Evolutionary conservation across 2,113 vertebrate species (phyloP).

Genomic region (Xiphophorus couchianus): DNA sequence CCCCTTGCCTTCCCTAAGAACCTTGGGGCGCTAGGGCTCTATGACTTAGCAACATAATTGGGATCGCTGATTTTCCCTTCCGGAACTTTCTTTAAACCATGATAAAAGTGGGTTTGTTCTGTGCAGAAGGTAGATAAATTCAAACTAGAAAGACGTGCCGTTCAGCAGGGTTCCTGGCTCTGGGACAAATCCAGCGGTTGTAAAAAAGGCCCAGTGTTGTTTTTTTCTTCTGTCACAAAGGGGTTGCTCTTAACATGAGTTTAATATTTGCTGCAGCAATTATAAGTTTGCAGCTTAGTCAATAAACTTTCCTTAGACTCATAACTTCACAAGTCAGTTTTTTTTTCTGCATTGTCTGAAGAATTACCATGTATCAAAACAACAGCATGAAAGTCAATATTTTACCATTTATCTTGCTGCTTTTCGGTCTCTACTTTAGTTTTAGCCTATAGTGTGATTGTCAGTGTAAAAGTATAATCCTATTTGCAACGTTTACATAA

Average conservation of each 20-base stretch:
- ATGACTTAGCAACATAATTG: conserved; percentile 47
- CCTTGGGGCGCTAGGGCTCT: conserved; percentile 36
- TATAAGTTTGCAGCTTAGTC: conserved; percentile 24
- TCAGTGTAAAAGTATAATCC: conserved; percentile 51
- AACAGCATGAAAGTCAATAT: neutral
- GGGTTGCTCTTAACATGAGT: conserved; percentile 36
- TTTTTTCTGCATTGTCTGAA: neutral
- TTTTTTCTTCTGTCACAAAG: conserved; percentile 34
- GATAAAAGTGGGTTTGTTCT: conserved; percentile 58
- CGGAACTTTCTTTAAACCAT: conserved; percentile 30
- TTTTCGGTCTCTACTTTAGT: conserved; percentile 1
- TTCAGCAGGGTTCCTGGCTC: conserved; percentile 55
- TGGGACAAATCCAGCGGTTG: conserved; percentile 56
- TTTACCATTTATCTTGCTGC: neutral
- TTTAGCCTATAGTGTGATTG: conserved; percentile 11
- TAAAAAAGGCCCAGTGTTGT: conserved; percentile 33
- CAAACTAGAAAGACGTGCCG: conserved; percentile 53
- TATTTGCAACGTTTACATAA: conserved; percentile 44
- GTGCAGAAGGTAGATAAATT: conserved; percentile 38
- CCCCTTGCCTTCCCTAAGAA: conserved; percentile 47
- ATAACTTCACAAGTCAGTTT: neutral
- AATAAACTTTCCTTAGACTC: neutral
- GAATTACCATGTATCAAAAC: neutral
- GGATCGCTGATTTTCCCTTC: conserved; percentile 6
- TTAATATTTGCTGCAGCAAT: conserved; percentile 39